Conservation (phyloP, 2,797 vertebrate species). For the Tangara arthus region DNA sequence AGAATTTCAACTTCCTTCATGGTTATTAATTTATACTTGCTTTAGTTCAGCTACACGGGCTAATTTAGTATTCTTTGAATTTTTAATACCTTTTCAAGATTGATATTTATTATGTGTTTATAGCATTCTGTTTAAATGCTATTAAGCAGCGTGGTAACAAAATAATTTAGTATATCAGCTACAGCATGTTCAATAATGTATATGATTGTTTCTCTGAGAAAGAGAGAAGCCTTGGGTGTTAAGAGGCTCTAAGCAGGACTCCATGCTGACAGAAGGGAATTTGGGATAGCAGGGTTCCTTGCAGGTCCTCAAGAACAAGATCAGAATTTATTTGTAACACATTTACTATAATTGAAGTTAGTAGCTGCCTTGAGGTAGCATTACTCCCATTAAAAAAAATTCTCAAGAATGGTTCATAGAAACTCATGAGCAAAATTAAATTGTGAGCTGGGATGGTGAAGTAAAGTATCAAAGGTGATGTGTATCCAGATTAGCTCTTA, state of each 20-base stretch:
- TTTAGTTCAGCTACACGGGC: background rate
- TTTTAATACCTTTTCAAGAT: slow-evolving; percentile 28
- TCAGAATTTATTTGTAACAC: background rate
- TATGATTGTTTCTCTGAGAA: background rate
- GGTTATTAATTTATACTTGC: background rate
- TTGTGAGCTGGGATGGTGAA: background rate
- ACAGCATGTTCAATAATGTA: slow-evolving; percentile 32
- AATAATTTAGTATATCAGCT: slow-evolving; percentile 38
- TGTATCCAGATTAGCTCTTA: background rate
- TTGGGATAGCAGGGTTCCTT: background rate
- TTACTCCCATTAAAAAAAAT: background rate
- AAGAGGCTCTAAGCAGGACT: background rate
- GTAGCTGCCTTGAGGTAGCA: background rate
- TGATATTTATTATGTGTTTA: slow-evolving; percentile 13
- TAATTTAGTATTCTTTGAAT: background rate
- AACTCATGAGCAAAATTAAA: background rate
- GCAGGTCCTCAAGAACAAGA: background rate
- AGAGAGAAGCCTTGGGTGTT: background rate
- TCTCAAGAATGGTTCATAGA: background rate
- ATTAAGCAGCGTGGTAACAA: slow-evolving; percentile 17
- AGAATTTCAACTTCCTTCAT: background rate
- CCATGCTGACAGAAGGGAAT: background rate
- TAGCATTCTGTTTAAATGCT: slow-evolving; percentile 20
- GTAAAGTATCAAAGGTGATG: background rate
- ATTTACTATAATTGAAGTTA: background rate